A percentile compares a stretch with the other conserved stretches of the same genome.
These are phyloP conservation scores for Anoncus sp. DNA, from an alignment of 2,888 invertebrate species.

Conservation along the genomic window DNA sequence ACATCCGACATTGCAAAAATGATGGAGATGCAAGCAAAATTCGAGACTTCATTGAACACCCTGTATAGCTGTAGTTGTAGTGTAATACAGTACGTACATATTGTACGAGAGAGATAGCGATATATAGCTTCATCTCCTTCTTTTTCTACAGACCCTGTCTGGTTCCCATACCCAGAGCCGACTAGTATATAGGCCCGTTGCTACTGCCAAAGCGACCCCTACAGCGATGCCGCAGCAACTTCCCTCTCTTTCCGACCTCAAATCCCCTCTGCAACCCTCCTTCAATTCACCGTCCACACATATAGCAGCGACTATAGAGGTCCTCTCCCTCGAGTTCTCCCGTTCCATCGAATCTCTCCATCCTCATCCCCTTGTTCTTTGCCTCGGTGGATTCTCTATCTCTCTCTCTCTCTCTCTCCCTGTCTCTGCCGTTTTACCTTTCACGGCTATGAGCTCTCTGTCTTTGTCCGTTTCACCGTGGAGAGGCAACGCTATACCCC, in stretches of 20 bases:
- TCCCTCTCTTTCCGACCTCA: constrained; percentile 15
- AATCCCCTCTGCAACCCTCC: not conserved
- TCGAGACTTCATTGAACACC: constrained; percentile 3
- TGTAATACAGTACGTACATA: constrained; percentile 48
- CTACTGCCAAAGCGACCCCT: constrained; percentile 47
- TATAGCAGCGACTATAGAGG: constrained; percentile 31
- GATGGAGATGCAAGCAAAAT: not conserved
- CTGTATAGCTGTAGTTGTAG: constrained; percentile 35
- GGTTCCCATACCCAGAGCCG: constrained; percentile 41
- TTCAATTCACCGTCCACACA: constrained; percentile 21
- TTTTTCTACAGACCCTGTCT: constrained; percentile 56
- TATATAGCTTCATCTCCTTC: constrained; percentile 33
- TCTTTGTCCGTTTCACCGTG: constrained; percentile 45
- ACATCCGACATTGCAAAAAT: not conserved
- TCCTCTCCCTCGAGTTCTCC: constrained; percentile 55
- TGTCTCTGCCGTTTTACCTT: constrained; percentile 32
- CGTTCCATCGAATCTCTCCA: constrained; percentile 54
- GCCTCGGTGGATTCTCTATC: constrained; percentile 59
- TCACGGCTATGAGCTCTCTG: constrained; percentile 8
- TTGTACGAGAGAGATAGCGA: constrained; percentile 36
- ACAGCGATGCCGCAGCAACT: constrained; percentile 46
- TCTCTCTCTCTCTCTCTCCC: constrained; percentile 54
- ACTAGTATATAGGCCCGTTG: constrained; percentile 38
- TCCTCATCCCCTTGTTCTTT: constrained; percentile 54
- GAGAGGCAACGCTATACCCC: constrained; percentile 66